Percentiles rank a stretch among this genome's conserved stretches.
Conservation (phyloP, 2,888 invertebrate genomes). For the Yponomeuta malinellus region DNA sequence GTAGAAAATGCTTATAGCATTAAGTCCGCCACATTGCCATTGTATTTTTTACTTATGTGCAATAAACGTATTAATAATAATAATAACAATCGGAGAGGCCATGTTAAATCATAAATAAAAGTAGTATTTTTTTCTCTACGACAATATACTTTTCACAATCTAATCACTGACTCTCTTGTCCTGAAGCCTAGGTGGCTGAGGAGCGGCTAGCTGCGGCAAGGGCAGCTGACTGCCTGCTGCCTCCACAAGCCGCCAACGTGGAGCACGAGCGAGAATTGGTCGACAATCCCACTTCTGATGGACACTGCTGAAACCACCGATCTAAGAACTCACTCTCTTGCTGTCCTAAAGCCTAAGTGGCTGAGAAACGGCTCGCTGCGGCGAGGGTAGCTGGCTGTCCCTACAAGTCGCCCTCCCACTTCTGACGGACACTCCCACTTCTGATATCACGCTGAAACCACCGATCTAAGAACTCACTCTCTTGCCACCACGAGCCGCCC, state of each 20-base stretch:
- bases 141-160: too few relatives aligned
- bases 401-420: not conserved
- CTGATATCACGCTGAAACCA: too few relatives aligned
- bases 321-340: constrained; percentile 78
- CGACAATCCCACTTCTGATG: constrained; percentile 40
- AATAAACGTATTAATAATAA: too few relatives aligned
- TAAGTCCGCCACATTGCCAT: too few relatives aligned
- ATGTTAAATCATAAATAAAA: too few relatives aligned
- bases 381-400: too few relatives aligned
- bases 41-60: too few relatives aligned
- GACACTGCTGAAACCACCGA: constrained; percentile 44
- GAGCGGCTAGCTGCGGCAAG: not conserved
- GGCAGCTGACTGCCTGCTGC: too few relatives aligned
- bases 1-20: too few relatives aligned
- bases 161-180: constrained; percentile 81
- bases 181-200: constrained; percentile 64
- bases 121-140: too few relatives aligned
- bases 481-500: constrained; percentile 83
- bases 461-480: constrained; percentile 67
- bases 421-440: too few relatives aligned
- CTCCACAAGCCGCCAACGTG: not conserved
- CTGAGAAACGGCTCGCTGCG: not conserved
- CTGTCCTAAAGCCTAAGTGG: constrained; percentile 80
- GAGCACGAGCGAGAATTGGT: constrained; percentile 42
- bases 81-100: too few relatives aligned